Conservation (phyloP, 2,888 invertebrate genomes). For the Drosophila longiperda region DNA sequence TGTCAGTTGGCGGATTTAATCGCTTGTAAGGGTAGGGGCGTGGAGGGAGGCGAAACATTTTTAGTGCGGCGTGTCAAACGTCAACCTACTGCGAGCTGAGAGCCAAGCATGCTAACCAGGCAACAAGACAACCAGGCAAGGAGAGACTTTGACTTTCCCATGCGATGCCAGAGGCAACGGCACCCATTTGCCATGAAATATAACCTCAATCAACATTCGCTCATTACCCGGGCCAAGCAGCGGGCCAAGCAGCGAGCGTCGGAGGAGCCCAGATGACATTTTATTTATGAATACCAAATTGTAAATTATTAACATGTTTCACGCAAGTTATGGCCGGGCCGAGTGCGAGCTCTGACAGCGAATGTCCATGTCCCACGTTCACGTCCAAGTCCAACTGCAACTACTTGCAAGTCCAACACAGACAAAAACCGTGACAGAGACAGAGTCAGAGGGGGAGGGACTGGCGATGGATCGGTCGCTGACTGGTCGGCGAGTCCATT, state of each 20-base stretch:
- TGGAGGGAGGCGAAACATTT: constrained; percentile 12
- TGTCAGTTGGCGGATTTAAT: constrained; percentile 55
- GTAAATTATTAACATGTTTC: constrained; percentile 85
- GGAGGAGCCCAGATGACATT: constrained; percentile 77
- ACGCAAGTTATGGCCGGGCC: constrained; percentile 80
- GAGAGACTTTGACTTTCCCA: constrained; percentile 62
- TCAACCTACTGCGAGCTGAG: constrained; percentile 55
- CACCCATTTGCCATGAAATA: constrained; percentile 81
- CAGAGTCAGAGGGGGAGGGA: constrained; percentile 6
- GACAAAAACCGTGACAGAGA: not conserved
- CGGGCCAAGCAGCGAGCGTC: constrained; percentile 23
- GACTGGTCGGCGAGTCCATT: constrained; percentile 44
- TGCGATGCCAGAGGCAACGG: constrained; percentile 41
- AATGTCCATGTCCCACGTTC: constrained; percentile 47
- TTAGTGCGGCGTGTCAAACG: constrained; percentile 68
- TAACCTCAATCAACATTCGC: constrained; percentile 84
- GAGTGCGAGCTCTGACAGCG: constrained; percentile 55
- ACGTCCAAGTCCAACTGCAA: constrained; percentile 31
- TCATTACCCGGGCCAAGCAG: constrained; percentile 65
- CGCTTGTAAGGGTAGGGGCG: constrained; percentile 1
- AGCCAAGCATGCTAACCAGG: constrained; percentile 40
- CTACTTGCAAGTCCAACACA: constrained; percentile 3
- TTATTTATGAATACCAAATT: constrained; percentile 85
- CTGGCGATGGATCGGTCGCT: constrained; percentile 55
- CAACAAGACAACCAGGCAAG: constrained; percentile 17